These are phyloP conservation scores for Speoplatyrhinus poulsoni DNA, from an alignment of 2,113 vertebrate genomes.

Conservation along the genomic window DNA sequence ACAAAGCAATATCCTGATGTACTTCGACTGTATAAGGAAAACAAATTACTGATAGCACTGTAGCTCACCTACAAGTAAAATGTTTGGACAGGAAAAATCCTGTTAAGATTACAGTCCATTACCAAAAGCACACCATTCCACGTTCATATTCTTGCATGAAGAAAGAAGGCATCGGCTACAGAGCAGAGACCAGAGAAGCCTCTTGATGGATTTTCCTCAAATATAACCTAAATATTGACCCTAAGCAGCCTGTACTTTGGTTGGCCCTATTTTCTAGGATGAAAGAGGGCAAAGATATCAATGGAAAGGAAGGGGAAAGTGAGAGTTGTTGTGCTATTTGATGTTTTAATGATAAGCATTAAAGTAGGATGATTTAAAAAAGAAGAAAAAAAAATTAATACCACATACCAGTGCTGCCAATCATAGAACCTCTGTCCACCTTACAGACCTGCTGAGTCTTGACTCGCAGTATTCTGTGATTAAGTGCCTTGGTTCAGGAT, in stretches of 20 bases:
- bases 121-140: not conserved
- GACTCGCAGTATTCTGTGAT: too few relatives aligned
- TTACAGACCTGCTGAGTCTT: too few relatives aligned
- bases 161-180: not conserved
- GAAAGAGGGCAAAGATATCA: not conserved
- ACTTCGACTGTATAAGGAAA: not conserved
- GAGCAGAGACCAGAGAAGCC: too few relatives aligned
- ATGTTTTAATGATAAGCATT: constrained; percentile 31
- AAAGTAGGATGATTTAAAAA: not conserved
- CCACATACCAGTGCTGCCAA: not conserved
- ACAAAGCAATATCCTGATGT: not conserved
- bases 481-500: too few relatives aligned
- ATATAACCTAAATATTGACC: constrained; percentile 2
- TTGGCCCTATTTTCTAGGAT: constrained; percentile 1
- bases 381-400: not conserved
- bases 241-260: constrained; percentile 1
- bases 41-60: not conserved
- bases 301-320: constrained; percentile 1
- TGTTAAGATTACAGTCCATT: not conserved
- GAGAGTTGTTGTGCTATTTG: constrained; percentile 11
- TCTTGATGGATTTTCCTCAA: not conserved
- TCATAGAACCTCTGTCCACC: too few relatives aligned
- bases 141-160: not conserved
- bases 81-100: not conserved
- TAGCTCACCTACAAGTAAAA: not conserved